A percentile compares a stretch with the other conserved stretches of the same genome.
Conservation (phyloP, 2,888 invertebrate genomes). For the Oscheius sp. region DNA sequence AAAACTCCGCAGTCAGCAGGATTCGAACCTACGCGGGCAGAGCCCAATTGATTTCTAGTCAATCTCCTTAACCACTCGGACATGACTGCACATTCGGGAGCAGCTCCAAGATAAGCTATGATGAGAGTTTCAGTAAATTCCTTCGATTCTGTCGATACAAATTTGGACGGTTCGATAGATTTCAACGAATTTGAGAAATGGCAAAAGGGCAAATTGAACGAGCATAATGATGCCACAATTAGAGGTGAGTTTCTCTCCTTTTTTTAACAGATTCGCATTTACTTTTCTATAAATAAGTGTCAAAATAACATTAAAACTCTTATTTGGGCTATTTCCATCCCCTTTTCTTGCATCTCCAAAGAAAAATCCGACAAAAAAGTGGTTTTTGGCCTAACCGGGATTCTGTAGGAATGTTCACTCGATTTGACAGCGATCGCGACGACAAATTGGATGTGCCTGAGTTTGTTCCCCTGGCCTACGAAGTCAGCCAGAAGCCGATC, state of each 20-base stretch:
- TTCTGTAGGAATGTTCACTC: constrained; percentile 14
- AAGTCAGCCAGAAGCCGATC: constrained; percentile 55
- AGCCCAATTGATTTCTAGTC: constrained; percentile 64
- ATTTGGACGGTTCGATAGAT: constrained; percentile 46
- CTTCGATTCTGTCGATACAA: constrained; percentile 55
- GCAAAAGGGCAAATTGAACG: constrained; percentile 25
- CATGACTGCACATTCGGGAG: constrained; percentile 36
- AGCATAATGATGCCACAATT: constrained; percentile 1
- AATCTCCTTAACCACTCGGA: constrained; percentile 64
- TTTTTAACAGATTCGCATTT: background rate
- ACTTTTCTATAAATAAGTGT: no score
- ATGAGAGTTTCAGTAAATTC: constrained; percentile 55
- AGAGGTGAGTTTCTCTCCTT: background rate
- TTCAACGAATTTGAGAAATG: constrained; percentile 54
- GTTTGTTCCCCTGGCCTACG: constrained; percentile 66
- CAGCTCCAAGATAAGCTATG: no score
- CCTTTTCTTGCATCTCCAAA: no score
- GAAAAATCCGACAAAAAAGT: background rate
- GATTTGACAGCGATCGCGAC: constrained; percentile 55
- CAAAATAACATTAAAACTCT: no score
- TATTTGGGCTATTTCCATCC: no score
- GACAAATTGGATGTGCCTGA: constrained; percentile 57
- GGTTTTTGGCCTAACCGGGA: background rate
- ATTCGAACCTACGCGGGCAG: constrained; percentile 66
- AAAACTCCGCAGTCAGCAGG: constrained; percentile 64